phyloP scores from a whole-genome alignment of 2,888 invertebrate genomes.

The Dioctria rufipes region DNA sequence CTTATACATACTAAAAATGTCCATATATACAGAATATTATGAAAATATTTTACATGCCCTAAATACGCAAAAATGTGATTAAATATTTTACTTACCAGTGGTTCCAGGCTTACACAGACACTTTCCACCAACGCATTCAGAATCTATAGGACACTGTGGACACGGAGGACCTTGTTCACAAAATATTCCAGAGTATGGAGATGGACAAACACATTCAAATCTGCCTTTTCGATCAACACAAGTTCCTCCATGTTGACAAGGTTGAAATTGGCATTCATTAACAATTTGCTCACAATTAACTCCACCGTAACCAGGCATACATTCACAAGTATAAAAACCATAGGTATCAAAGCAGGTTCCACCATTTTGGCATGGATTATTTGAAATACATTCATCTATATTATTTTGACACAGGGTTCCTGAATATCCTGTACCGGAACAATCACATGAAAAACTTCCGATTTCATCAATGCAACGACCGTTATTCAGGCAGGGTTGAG shows the following conservation, averaged over 20 bases:
- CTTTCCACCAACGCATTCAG: conserved; percentile 77
- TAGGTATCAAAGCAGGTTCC: conserved; percentile 88
- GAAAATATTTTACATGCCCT: too few relatives aligned
- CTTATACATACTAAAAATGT: too few relatives aligned
- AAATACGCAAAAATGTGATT: background rate
- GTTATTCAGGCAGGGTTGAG: conserved; percentile 79
- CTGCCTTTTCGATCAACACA: conserved; percentile 75
- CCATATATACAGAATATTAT: too few relatives aligned
- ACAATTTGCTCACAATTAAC: conserved; percentile 80
- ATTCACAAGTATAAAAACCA: conserved; percentile 84
- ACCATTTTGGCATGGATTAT: conserved; percentile 80
- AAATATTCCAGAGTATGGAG: conserved; percentile 73
- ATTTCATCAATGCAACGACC: conserved; percentile 82
- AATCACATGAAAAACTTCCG: conserved; percentile 85
- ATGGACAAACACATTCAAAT: conserved; percentile 81
- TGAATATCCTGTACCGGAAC: conserved; percentile 81
- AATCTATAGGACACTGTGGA: conserved; percentile 76
- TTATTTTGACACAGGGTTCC: conserved; percentile 83
- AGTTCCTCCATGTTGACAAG: conserved; percentile 83
- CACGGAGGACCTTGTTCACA: conserved; percentile 70
- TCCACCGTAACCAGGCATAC: conserved; percentile 85
- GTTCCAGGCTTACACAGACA: conserved; percentile 71
- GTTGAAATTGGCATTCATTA: conserved; percentile 77
- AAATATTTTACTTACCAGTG: conserved; percentile 65
- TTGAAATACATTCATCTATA: conserved; percentile 83